phyloP scores from a whole-genome alignment of 2,888 invertebrate species.

The Lepidocyrtoides sp. region DNA sequence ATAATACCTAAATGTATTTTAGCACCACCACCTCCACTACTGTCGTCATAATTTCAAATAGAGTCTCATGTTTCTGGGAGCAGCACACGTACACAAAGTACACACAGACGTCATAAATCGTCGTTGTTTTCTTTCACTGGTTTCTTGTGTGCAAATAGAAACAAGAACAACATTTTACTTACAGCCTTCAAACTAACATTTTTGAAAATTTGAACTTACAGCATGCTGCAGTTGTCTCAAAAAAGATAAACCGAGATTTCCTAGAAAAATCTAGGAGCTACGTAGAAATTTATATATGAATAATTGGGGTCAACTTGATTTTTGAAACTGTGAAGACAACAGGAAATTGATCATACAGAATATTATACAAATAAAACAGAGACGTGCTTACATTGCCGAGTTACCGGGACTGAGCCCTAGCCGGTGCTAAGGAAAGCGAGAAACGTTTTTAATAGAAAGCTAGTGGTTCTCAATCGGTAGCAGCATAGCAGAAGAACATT shows the following conservation, averaged over 20 bases:
- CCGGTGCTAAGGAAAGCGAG: no score
- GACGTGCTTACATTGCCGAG: constrained; percentile 21
- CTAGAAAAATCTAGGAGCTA: no score
- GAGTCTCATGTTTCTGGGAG: neutral
- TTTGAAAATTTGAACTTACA: no score
- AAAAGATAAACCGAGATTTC: no score
- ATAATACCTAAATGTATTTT: constrained; percentile 14
- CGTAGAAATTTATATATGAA: no score
- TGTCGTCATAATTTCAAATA: no score
- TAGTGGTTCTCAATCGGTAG: no score
- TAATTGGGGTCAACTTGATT: no score
- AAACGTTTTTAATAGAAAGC: no score
- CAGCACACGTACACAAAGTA: neutral
- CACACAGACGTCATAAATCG: neutral
- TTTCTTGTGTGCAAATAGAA: neutral
- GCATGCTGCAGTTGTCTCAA: no score
- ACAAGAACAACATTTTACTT: constrained; percentile 17
- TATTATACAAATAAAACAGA: neutral
- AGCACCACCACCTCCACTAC: neutral
- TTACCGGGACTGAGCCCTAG: no score
- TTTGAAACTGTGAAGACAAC: neutral
- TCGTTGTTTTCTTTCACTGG: neutral
- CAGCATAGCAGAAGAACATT: neutral
- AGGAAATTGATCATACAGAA: constrained; percentile 31
- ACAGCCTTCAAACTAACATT: constrained; percentile 22